Evolutionary conservation across 2,113 vertebrate species (phyloP).

Genomic region (Vanacampus margaritifer): DNA sequence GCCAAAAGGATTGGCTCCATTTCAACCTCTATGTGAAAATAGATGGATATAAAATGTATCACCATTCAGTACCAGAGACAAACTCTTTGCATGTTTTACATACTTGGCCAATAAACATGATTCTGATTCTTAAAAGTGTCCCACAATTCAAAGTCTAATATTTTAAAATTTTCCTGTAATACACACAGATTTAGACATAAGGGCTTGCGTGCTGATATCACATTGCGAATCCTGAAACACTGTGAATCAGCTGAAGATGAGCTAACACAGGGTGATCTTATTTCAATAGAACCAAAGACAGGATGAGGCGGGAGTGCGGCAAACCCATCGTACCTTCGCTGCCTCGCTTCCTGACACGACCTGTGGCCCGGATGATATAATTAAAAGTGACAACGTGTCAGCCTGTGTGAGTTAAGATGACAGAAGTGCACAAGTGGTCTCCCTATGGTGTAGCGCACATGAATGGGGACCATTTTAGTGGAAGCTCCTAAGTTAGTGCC

Average conservation of each 20-base stretch:
- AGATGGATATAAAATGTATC: too few relatives aligned
- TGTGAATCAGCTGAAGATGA: neutral
- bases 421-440: neutral
- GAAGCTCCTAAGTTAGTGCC: too few relatives aligned
- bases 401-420: neutral
- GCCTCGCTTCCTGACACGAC: constrained; percentile 11
- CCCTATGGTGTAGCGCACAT: neutral
- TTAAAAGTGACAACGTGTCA: constrained; percentile 7
- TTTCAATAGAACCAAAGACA: neutral
- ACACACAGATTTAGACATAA: neutral
- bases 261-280: neutral
- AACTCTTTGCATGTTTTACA: too few relatives aligned
- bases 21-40: too few relatives aligned
- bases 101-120: too few relatives aligned
- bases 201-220: neutral
- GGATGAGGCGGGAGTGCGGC: neutral
- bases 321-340: neutral
- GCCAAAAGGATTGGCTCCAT: too few relatives aligned
- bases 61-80: too few relatives aligned
- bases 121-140: too few relatives aligned
- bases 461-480: neutral
- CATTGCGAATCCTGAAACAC: neutral
- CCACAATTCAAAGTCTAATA: neutral
- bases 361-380: neutral
- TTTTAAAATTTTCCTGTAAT: neutral